Evolutionary conservation across 1,140 invertebrate species (phyloP).

Genomic region (Ruditapes philippinarum): DNA sequence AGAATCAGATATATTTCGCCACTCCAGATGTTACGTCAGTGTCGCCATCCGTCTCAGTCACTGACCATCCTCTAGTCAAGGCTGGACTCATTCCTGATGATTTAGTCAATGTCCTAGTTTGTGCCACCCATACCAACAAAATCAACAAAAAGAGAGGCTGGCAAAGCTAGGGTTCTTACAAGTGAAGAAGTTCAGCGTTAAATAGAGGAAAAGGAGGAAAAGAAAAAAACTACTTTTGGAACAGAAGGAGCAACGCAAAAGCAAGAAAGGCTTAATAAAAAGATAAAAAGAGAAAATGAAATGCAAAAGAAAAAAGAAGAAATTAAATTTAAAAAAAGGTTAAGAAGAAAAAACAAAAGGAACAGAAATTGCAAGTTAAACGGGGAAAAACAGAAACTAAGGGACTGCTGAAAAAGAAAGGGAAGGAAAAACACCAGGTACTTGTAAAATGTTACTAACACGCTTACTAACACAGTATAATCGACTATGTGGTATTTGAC

Average conservation of each 20-base stretch:
- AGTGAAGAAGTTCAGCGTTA: constrained; percentile 17
- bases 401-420: constrained; percentile 8
- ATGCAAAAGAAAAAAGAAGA: not conserved
- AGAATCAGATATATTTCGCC: not conserved
- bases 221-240: not conserved
- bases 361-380: not conserved
- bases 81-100: no score
- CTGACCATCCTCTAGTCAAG: no score
- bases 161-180: constrained; percentile 19
- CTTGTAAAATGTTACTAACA: not conserved
- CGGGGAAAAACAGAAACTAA: not conserved
- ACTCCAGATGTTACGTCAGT: no score
- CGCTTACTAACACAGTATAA: not conserved
- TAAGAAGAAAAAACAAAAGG: not conserved
- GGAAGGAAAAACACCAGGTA: not conserved
- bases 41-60: no score
- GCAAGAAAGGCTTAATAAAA: not conserved
- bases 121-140: constrained; percentile 9
- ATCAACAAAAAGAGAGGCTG: not conserved
- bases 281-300: not conserved
- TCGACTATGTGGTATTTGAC: not conserved
- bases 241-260: constrained; percentile 22
- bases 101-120: no score
- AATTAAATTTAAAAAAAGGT: not conserved
- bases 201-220: constrained; percentile 30